Evolutionary conservation across 2,888 invertebrate species (phyloP), one percentile per base, ranked within the genome.

Genomic region (Neoscelio sp.): DNA sequence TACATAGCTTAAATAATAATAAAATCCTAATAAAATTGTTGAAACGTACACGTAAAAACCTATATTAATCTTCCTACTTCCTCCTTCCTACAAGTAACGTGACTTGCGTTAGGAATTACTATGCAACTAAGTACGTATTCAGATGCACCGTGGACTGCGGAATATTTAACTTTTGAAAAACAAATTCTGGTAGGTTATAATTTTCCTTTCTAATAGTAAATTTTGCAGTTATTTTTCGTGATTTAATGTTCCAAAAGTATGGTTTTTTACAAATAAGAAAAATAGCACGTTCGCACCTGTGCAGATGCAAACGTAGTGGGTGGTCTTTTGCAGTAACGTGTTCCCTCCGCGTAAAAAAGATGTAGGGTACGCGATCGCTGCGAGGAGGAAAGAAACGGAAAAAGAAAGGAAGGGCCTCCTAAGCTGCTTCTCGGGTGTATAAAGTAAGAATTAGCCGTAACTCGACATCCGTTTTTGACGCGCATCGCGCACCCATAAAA

Each of bases 261-360:
- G 23, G 1, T 60, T n/a, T 17, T 62, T 62, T 28, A 13, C 23
- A 7, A 30, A 44, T n/a, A 15, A 64, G 44, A 70, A 64, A 74
- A 70, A 71, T 84, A 78, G 82, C 82, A 76, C 67, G 82, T 78
- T 82, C 84, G 88, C 88, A 89, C 89, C 88, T 89, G 89, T 83
- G 82, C 85, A 83, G 86, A 84, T 83, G 83, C 80, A 54, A 73
- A 58, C 85, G 60, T 73, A 62, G 82, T 86, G 88, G 89, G 89
- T 89, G 89, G 88, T 80, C 85, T 62, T 38, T 73, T 77, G 75
- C 82, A 85, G 82, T 85, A 84, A 85, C 50, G 83, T 84, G 82
- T 85, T 80, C 74, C 79, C 70, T 71, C 38, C 52, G 28, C 62
- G 80, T 42, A 52, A 64, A 42, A 38, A 56, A 78, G 82, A 84